Evolutionary conservation across 2,888 invertebrate species (phyloP), one percentile per base, ranked within the genome.

Genomic region (Lasioglossum villosulum): DNA sequence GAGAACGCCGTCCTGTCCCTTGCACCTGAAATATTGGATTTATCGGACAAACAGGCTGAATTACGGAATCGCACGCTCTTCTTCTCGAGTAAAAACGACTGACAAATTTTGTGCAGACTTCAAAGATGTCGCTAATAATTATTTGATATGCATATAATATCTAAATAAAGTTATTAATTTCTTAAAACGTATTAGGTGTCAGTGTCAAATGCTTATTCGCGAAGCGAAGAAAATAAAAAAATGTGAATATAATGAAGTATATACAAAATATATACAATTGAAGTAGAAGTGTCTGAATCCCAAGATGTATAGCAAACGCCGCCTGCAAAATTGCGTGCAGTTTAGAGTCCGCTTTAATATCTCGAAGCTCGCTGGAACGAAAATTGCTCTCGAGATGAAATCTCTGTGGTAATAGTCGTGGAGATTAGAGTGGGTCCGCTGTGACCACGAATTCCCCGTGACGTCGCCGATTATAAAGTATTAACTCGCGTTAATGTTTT

Each of bases 401-500:
- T 83, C 45, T 68, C 27, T 45, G 10, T 34, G 77, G 39, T 66
- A 56, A 77, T 70, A 77, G n/a, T 52, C 19, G 14, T 45, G 42
- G 12, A n/a, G 56, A 75, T 48, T 66, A 75, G 75, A 78, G 52
- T 56, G 72, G 23, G 12, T n/a, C 52, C 52, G n/a, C 56, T 70
- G 80, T 74, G 59, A 34, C 30, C 52, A 37, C 68, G 66, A 81
- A 70, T 74, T 77, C 37, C 45, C 37, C 68, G 73, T 66, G 78
- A 84, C 82, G 76, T 68, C 52, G 78, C 68, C 34, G 83, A 79
- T 84, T 81, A 88, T 89, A 87, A 89, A 86, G 82, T 88, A 87
- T 89, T 86, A 89, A 89, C 85, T 75, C 42, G 74, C 87, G 87
- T 68, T 89, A 84, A 87, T 89, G 83, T 87, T 89, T 89, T 87